A percentile compares a stretch with the other conserved stretches of the same genome.
Evolutionary conservation across 1,140 invertebrate genomes (phyloP).

Genomic region (Orius insidiosus): DNA sequence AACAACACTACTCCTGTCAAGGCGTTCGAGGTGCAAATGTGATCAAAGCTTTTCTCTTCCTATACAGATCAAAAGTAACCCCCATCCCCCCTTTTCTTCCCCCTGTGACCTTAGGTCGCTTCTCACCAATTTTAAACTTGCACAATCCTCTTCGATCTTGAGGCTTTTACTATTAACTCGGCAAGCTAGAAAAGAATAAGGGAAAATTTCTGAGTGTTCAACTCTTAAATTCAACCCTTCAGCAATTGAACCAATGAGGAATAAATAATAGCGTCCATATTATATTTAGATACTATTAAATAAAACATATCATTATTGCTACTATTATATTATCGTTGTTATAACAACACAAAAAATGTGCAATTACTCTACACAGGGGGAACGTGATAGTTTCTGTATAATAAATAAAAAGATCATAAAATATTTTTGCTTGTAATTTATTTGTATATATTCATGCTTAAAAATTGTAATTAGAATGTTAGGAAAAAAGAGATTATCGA

Average conservation of each 20-base stretch:
- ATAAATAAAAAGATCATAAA: constrained; percentile 2
- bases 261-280: not conserved
- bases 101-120: not conserved
- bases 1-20: constrained; percentile 28
- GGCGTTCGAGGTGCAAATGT: constrained; percentile 40
- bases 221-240: too few relatives aligned
- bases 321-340: not conserved
- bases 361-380: not conserved
- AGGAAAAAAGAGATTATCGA: not conserved
- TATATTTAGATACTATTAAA: not conserved
- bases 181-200: too few relatives aligned
- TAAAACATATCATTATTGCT: not conserved
- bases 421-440: constrained; percentile 6
- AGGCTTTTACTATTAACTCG: too few relatives aligned
- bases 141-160: not conserved
- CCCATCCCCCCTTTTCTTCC: not conserved
- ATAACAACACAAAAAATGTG: not conserved
- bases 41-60: constrained; percentile 12
- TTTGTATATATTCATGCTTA: not conserved
- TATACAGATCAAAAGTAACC: too few relatives aligned
- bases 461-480: constrained; percentile 5
- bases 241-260: not conserved
- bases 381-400: not conserved
- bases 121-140: too few relatives aligned
- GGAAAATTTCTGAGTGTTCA: too few relatives aligned